Evolutionary conservation across 2,113 vertebrate genomes (phyloP).

Genomic region (Microtus montanus): DNA sequence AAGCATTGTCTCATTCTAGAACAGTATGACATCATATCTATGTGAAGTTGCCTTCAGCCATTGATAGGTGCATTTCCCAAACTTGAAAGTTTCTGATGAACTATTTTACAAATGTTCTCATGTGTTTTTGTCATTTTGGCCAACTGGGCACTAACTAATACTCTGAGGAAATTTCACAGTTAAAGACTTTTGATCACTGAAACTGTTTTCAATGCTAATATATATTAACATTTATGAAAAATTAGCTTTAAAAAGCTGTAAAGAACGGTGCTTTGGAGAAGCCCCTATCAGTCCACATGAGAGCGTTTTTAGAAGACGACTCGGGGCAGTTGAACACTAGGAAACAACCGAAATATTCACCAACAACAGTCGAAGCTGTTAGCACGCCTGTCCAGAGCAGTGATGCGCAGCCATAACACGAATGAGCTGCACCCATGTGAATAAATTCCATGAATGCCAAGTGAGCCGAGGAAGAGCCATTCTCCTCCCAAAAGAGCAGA

Average conservation of each 20-base stretch:
- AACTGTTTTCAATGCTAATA: not conserved
- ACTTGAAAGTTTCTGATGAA: not conserved
- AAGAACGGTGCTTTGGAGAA: not conserved
- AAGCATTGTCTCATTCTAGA: not conserved
- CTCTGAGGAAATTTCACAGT: not conserved
- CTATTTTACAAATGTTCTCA: not conserved
- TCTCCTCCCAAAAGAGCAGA: not conserved
- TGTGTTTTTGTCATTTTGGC: not conserved
- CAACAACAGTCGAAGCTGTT: not conserved
- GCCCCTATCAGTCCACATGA: not conserved
- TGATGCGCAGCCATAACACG: not conserved
- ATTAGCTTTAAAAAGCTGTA: not conserved
- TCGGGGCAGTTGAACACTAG: rapidly evolving
- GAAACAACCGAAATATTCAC: not conserved
- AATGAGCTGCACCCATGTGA: too few species aligned
- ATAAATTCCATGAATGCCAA: not conserved
- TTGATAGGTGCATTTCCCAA: not conserved
- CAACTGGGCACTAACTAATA: not conserved
- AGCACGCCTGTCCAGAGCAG: not conserved
- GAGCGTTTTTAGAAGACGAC: not conserved
- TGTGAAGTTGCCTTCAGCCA: too few species aligned
- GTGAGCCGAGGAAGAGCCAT: not conserved
- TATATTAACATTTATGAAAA: not conserved
- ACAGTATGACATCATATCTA: not conserved
- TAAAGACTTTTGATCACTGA: not conserved